Conservation (phyloP, 1,140 invertebrate species). For the Steinernema feltiae region DNA sequence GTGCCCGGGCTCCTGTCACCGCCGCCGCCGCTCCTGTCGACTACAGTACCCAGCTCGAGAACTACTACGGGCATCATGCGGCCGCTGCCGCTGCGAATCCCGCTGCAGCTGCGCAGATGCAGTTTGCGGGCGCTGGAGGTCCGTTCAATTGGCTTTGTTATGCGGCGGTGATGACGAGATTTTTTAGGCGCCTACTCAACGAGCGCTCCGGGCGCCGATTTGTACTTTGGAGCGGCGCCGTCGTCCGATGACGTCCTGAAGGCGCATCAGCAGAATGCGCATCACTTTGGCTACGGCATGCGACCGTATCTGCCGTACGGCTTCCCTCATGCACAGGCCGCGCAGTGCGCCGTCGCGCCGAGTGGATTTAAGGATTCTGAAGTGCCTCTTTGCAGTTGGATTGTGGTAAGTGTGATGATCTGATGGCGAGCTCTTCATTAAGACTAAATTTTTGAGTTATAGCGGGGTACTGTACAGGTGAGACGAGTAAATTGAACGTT, state of each 20-base stretch:
- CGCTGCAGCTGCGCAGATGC: not conserved
- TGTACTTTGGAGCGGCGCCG: not conserved
- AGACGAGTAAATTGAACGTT: too few species aligned
- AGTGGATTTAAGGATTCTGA: not conserved
- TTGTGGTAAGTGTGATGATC: not conserved
- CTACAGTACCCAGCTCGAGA: not conserved
- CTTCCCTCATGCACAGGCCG: too few species aligned
- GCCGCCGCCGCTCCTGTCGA: not conserved
- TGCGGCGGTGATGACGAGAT: too few species aligned
- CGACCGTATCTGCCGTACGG: not conserved
- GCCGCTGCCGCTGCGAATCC: too few species aligned
- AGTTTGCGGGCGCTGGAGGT: not conserved
- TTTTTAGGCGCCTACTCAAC: not conserved
- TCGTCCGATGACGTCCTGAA: not conserved
- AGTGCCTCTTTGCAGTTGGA: not conserved
- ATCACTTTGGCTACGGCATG: not conserved
- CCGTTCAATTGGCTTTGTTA: not conserved
- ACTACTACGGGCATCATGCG: not conserved
- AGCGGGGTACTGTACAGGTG: too few species aligned
- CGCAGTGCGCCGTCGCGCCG: conserved; percentile 1
- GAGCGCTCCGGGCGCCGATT: not conserved
- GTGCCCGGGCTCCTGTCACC: too few species aligned
- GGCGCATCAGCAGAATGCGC: not conserved
- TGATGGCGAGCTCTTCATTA: not conserved
- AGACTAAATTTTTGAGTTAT: not conserved